Base-by-base conservation (phyloP, 2,113 vertebrate genomes). In the Glareola pratincola region DNA sequence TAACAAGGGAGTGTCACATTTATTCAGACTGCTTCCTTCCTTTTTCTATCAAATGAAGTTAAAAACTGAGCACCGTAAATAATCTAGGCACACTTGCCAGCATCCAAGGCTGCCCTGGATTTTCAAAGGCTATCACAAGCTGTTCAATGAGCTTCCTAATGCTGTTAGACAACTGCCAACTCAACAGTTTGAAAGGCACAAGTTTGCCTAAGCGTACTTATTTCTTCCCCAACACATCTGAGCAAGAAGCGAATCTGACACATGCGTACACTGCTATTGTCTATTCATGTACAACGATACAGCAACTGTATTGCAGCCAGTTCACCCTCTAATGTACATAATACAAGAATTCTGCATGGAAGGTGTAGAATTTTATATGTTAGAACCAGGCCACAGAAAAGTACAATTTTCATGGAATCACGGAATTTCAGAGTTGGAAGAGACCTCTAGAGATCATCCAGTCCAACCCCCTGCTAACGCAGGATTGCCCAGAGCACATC, bases 11-110 rank as follows among this genome's bases (percentile, higher is more conserved):
- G 45, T 14, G 83, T 86, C 95, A 89, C 48, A 96, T 96, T 98
- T 96, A 94, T 94, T 96, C 93, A 97, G 78, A 82, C 90, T 77
- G 90, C 75, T 97, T 97, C 96, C 96, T 96, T 98, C 97, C 92
- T 97, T 79, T 76, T 93, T 94, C 92, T 94, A 67, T 81, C 82
- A 88, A 80, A 79, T 29, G 19, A 97, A 97, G 88, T 76, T 82
- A 81, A 97, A 97, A 63, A 86, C 92, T 39, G 39, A 97, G 95
- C 73, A 87, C n/a, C 4, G 10, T 89, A 94, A 96, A 96, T 95
- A 97, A 90, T 57, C 75, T 24, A 64, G 68, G 50, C 59, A 90
- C 45, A 4, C 26, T 79, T 82, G 89, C 88, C 91, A 88, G 85
- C 77, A 95, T 83, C 75, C 84, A 96, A 94, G 80, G 27, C 77